These are phyloP conservation scores for Peromyscus attwateri DNA, from an alignment of 2,797 vertebrate species.

Conservation along the genomic window DNA sequence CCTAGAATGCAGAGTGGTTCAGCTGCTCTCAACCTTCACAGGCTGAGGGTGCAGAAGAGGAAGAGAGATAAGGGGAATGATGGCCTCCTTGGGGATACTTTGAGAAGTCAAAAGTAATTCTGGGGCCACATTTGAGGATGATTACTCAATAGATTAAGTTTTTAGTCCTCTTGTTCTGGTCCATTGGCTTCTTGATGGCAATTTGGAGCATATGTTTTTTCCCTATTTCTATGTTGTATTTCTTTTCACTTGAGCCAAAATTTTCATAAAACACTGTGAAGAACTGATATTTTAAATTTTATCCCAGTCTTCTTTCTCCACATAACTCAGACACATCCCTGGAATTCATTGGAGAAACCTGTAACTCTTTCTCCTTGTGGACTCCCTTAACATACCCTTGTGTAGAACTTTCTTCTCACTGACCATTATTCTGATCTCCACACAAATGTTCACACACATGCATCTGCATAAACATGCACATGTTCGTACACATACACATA, in stretches of 20 bases:
- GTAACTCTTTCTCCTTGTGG: not conserved
- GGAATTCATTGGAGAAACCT: not conserved
- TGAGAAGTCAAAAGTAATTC: not conserved
- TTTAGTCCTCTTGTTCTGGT: not conserved
- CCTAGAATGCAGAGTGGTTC: not conserved
- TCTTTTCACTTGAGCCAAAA: not conserved
- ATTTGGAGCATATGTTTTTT: not conserved
- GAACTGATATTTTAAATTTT: constrained; percentile 21
- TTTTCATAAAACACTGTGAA: not conserved
- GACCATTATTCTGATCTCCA: not conserved
- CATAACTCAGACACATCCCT: not conserved
- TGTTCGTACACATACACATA: not conserved
- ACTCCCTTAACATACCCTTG: not conserved
- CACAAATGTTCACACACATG: not conserved
- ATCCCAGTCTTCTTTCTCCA: not conserved
- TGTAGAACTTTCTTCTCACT: not conserved
- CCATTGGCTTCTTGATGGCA: not conserved
- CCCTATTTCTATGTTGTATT: not conserved
- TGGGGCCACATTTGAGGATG: not conserved
- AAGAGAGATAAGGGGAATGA: too few relatives aligned
- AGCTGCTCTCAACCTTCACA: not conserved
- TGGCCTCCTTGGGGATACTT: not conserved
- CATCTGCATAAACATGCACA: not conserved
- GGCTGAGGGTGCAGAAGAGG: not conserved
- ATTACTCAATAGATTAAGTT: not conserved